phyloP scores from a whole-genome alignment of 2,888 invertebrate species.

The Colletes collaris region DNA sequence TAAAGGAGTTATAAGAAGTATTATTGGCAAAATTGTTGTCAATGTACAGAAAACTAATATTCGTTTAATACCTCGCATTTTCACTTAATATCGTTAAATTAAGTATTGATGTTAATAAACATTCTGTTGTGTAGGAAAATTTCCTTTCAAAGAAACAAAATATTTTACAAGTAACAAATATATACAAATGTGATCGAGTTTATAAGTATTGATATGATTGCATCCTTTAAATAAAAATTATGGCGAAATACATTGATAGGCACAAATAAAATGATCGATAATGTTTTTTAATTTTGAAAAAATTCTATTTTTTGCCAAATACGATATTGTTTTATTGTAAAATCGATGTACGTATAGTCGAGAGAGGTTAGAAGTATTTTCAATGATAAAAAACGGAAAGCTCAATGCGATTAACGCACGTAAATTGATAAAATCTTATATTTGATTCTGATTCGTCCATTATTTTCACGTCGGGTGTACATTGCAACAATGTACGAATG shows the following conservation, averaged over 20 bases:
- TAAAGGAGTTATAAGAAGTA: conserved; percentile 90
- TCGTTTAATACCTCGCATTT: conserved; percentile 92
- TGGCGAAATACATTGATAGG: too few relatives aligned
- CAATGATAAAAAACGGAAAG: conserved; percentile 55
- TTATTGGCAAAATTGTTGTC: conserved; percentile 89
- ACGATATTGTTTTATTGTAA: conserved; percentile 2
- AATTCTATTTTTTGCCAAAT: too few relatives aligned
- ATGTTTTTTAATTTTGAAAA: too few relatives aligned
- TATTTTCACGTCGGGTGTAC: conserved; percentile 20
- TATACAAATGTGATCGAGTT: not conserved
- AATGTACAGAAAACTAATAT: conserved; percentile 91
- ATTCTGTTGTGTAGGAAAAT: not conserved
- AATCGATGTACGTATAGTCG: conserved; percentile 1
- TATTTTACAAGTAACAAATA: not conserved
- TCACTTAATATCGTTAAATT: conserved; percentile 71
- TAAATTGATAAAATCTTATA: conserved; percentile 44
- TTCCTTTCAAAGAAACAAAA: not conserved
- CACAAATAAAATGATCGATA: too few relatives aligned
- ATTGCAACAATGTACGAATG: not conserved
- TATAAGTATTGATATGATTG: too few relatives aligned
- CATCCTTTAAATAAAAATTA: too few relatives aligned
- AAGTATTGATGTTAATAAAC: not conserved
- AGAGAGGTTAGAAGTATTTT: conserved; percentile 44
- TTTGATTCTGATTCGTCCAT: conserved; percentile 37
- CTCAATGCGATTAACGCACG: conserved; percentile 54